Conservation (phyloP, 2,888 invertebrate species). For the Masnerella sp. region DNA sequence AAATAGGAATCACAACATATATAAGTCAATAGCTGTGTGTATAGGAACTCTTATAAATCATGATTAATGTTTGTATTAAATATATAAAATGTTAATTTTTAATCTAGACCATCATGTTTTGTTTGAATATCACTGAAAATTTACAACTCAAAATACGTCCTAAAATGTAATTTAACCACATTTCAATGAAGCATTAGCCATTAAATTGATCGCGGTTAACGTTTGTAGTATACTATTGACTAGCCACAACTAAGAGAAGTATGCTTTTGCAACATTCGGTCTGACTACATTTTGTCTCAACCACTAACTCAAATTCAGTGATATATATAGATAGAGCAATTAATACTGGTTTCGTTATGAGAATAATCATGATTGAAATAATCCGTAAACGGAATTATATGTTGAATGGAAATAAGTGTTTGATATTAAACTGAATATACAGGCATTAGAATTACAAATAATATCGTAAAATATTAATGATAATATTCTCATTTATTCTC, state of each 20-base stretch:
- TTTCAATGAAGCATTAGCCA: conserved; percentile 48
- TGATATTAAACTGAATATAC: too few species aligned
- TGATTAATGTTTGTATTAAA: too few species aligned
- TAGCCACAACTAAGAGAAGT: conserved; percentile 46
- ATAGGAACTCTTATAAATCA: too few species aligned
- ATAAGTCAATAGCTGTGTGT: background rate
- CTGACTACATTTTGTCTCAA: conserved; percentile 36
- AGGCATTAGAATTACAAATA: too few species aligned
- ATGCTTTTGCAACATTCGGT: conserved; percentile 22
- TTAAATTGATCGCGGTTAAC: conserved; percentile 50
- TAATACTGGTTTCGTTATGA: conserved; percentile 13
- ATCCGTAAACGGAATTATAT: background rate
- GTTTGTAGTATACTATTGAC: conserved; percentile 32
- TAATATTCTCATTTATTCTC: too few species aligned
- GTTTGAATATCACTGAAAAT: too few species aligned
- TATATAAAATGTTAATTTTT: too few species aligned
- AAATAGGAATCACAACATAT: too few species aligned
- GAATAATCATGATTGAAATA: background rate
- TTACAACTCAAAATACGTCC: too few species aligned
- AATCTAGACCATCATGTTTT: too few species aligned
- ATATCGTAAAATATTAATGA: too few species aligned
- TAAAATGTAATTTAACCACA: conserved; percentile 33
- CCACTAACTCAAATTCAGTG: conserved; percentile 18
- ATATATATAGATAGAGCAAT: conserved; percentile 7
- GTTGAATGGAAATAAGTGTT: background rate